Evolutionary conservation across 2,797 vertebrate species (phyloP).

Genomic region (Sciurus vulgaris): DNA sequence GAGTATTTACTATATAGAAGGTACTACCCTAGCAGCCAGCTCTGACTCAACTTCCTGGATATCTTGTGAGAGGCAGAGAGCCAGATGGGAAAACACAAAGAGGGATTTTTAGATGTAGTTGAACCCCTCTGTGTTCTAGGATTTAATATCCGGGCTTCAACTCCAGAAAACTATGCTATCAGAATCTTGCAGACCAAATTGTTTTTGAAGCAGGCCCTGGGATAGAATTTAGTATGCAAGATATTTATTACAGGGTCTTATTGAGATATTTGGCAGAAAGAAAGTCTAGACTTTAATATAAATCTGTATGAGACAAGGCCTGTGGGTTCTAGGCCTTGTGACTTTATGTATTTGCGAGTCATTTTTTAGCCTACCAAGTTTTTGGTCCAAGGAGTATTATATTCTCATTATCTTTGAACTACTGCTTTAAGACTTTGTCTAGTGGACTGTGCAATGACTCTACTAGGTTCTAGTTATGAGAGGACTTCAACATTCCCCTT

Average conservation of each 20-base stretch:
- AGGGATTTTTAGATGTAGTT: background rate
- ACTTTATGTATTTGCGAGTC: background rate
- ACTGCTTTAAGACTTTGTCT: background rate
- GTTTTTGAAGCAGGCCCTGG: background rate
- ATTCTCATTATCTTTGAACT: background rate
- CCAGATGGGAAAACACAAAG: background rate
- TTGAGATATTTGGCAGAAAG: background rate
- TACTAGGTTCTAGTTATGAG: background rate
- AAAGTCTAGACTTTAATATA: background rate
- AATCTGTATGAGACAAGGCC: background rate
- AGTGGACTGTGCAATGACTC: background rate
- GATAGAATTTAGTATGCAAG: rapidly evolving
- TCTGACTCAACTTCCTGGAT: background rate
- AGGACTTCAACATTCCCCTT: background rate
- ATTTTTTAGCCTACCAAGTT: background rate
- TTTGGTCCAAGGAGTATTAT: background rate
- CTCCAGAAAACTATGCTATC: background rate
- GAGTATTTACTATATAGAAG: background rate
- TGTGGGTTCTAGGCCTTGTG: background rate
- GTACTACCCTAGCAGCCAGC: background rate
- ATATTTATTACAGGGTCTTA: background rate
- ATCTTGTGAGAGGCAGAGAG: background rate
- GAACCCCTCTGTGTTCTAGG: background rate
- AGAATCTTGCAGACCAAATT: background rate
- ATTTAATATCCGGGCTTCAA: background rate